A percentile compares a stretch with the other conserved stretches of the same genome.
Evolutionary conservation across 2,113 vertebrate genomes (phyloP).

Genomic region (Oryzias celebensis): DNA sequence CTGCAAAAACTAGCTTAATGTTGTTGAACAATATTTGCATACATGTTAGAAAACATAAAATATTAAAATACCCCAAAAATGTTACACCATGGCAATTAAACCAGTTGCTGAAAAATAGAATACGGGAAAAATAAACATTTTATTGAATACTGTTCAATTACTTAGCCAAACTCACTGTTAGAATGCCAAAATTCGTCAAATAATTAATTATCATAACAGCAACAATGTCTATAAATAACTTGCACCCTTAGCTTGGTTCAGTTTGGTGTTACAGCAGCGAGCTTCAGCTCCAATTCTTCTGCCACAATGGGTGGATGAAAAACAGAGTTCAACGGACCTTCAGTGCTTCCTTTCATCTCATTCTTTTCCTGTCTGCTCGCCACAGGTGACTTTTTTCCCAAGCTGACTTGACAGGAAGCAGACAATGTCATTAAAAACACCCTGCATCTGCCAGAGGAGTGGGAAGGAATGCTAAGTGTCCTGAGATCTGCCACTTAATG

Average conservation of each 20-base stretch:
- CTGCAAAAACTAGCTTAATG: no score
- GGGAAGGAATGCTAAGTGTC: slow-evolving; percentile 59
- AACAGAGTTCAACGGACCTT: slow-evolving; percentile 22
- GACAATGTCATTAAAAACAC: slow-evolving; percentile 67
- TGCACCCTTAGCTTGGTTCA: not conserved
- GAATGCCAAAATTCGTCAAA: no score
- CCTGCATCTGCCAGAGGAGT: slow-evolving; percentile 52
- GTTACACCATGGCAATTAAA: no score
- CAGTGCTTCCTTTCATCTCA: slow-evolving; percentile 40
- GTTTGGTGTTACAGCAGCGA: not conserved
- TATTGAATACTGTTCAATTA: no score
- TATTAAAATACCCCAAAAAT: no score
- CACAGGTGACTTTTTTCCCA: slow-evolving; percentile 61
- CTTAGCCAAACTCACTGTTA: no score
- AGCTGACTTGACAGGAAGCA: slow-evolving; percentile 63
- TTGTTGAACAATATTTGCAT: no score
- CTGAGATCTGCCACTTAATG: slow-evolving; percentile 61
- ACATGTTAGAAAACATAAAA: no score
- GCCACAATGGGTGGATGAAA: slow-evolving; percentile 3
- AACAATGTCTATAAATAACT: no score
- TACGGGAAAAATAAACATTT: no score
- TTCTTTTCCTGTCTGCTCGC: slow-evolving; percentile 18
- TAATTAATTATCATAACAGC: no score
- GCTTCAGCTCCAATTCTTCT: not conserved
- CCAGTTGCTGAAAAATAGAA: no score